These are phyloP conservation scores for Pseudoips prasinana DNA, from an alignment of 2,888 invertebrate genomes.

Conservation along the genomic window DNA sequence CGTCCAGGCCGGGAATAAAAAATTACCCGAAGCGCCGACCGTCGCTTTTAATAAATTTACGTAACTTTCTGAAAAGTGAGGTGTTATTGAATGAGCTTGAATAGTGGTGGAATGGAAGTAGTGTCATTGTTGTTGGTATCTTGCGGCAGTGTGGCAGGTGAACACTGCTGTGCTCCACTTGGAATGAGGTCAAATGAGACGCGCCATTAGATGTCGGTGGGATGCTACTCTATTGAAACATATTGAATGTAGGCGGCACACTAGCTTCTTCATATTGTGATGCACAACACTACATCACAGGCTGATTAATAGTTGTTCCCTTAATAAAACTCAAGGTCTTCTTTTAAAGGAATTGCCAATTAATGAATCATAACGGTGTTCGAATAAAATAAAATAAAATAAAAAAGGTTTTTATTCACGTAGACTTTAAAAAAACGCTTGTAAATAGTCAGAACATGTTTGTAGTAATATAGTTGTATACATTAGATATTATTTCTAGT, in stretches of 20 bases:
- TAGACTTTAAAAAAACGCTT: too few relatives aligned
- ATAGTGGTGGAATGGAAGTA: too few relatives aligned
- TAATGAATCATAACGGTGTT: too few relatives aligned
- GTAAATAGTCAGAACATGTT: too few relatives aligned
- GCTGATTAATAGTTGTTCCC: conserved; percentile 27
- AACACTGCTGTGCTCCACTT: conserved; percentile 41
- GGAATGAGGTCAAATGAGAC: conserved; percentile 61
- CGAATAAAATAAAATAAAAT: too few relatives aligned
- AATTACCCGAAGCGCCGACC: too few relatives aligned
- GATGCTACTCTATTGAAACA: conserved; percentile 60
- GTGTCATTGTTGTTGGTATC: conserved; percentile 15
- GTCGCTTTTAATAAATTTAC: too few relatives aligned
- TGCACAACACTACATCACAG: conserved; percentile 27
- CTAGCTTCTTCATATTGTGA: conserved; percentile 38
- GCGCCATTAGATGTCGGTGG: conserved; percentile 44
- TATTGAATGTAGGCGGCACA: conserved; percentile 53
- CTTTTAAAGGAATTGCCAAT: too few relatives aligned
- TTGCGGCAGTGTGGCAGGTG: conserved; percentile 42
- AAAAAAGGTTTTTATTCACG: too few relatives aligned
- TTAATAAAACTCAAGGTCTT: conserved; percentile 14
- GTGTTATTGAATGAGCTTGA: conserved; percentile 2
- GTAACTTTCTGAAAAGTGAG: not conserved
- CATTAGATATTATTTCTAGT: too few relatives aligned
- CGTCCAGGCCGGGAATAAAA: too few relatives aligned
- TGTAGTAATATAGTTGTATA: too few relatives aligned